phyloP scores from a whole-genome alignment of 2,113 vertebrate species.

The Etia nguti region DNA sequence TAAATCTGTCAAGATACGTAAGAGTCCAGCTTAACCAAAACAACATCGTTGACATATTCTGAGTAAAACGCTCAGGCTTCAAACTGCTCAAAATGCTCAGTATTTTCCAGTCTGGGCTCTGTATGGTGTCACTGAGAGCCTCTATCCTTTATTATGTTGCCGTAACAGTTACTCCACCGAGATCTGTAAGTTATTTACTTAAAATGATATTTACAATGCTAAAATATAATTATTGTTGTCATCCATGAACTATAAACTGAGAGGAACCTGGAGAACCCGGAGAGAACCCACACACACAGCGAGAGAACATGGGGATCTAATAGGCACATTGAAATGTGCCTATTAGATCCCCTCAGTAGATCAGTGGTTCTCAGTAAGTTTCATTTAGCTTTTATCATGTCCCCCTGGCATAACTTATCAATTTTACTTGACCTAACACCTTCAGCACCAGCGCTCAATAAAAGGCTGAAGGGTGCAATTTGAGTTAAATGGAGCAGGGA shows the following conservation, averaged over 20 bases:
- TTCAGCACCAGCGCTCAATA: not conserved
- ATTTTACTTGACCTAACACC: not conserved
- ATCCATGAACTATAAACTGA: not conserved
- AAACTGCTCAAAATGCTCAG: accelerated
- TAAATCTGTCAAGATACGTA: accelerated
- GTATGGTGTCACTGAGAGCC: accelerated
- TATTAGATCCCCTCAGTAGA: not conserved
- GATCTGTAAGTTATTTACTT: not conserved
- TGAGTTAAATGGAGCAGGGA: not conserved
- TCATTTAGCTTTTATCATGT: not conserved
- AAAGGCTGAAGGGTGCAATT: not conserved
- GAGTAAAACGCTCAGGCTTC: not conserved
- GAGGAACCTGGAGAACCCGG: too few relatives aligned
- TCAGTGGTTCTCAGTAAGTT: not conserved
- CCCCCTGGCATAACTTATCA: not conserved
- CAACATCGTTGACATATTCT: accelerated
- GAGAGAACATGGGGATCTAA: too few relatives aligned
- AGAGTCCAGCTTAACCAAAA: not conserved
- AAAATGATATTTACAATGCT: not conserved
- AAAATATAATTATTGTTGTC: not conserved
- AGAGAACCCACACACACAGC: too few relatives aligned
- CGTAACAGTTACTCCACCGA: not conserved
- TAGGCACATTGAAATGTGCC: not conserved
- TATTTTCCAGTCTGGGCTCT: not conserved
- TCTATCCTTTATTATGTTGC: not conserved